Conservation (phyloP, 2,113 vertebrate genomes). For the Cichladusa arquata region DNA sequence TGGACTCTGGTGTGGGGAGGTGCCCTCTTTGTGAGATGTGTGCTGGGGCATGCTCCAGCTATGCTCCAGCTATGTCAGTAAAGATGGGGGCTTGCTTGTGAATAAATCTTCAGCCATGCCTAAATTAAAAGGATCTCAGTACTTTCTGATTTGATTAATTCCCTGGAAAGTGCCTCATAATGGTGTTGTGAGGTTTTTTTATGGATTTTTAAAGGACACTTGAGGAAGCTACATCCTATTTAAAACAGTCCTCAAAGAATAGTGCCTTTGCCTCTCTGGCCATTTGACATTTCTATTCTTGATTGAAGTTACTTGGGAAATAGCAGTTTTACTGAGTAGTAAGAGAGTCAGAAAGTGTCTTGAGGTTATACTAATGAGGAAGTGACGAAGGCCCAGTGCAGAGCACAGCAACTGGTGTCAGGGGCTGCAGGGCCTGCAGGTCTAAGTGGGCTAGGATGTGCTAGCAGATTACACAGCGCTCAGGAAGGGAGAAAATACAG, state of each 20-base stretch:
- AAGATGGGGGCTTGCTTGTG: neutral
- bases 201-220: neutral
- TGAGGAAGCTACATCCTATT: neutral
- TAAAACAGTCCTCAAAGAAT: neutral
- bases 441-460: rapidly evolving
- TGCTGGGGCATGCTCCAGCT: neutral
- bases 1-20: rapidly evolving
- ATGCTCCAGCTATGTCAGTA: neutral
- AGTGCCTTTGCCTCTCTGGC: neutral
- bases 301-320: neutral
- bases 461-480: neutral
- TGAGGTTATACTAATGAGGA: neutral
- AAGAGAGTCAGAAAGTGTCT: neutral
- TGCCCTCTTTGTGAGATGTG: rapidly evolving
- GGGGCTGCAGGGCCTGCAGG: rapidly evolving
- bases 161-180: neutral
- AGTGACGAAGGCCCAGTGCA: neutral
- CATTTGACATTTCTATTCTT: neutral
- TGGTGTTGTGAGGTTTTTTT: neutral
- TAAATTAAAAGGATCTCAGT: neutral
- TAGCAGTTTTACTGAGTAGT: neutral
- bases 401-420: rapidly evolving
- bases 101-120: neutral
- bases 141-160: neutral
- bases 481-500: neutral